phyloP scores from a whole-genome alignment of 1,140 invertebrate species.

The Euschistus heros region DNA sequence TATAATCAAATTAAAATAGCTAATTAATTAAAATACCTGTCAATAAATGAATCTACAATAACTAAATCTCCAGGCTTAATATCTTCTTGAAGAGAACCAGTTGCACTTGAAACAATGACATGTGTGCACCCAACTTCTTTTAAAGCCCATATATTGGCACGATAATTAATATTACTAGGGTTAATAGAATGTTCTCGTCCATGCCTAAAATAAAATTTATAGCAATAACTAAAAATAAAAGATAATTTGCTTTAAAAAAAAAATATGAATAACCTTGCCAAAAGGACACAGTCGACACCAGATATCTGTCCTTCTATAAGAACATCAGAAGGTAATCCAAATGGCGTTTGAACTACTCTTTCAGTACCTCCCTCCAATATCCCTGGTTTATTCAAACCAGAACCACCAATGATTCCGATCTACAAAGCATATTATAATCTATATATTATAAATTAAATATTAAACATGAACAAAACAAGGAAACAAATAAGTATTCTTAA shows the following conservation, averaged over 20 bases:
- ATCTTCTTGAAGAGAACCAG: slow-evolving; percentile 81
- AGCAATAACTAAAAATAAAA: background rate
- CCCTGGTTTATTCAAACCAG: slow-evolving; percentile 78
- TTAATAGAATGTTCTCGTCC: slow-evolving; percentile 70
- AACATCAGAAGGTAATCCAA: slow-evolving; percentile 72
- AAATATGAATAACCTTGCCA: slow-evolving; percentile 52
- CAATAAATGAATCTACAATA: slow-evolving; percentile 87
- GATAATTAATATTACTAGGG: slow-evolving; percentile 83
- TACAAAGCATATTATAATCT: slow-evolving; percentile 34
- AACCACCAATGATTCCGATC: slow-evolving; percentile 93
- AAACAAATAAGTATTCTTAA: too few species aligned
- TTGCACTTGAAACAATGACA: slow-evolving; percentile 81
- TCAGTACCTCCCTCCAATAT: slow-evolving; percentile 60
- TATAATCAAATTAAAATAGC: background rate
- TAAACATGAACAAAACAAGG: too few species aligned
- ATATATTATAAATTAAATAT: background rate
- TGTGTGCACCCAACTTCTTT: slow-evolving; percentile 82
- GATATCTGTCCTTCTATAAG: slow-evolving; percentile 67
- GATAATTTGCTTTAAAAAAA: background rate
- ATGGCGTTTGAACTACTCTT: slow-evolving; percentile 61
- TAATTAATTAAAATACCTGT: slow-evolving; percentile 61
- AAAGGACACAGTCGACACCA: slow-evolving; percentile 65
- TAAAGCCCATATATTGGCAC: slow-evolving; percentile 93
- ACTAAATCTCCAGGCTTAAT: slow-evolving; percentile 83
- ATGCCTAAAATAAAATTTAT: slow-evolving; percentile 50